Percentiles rank a stretch among this genome's conserved stretches.
Evolutionary conservation across 2,797 vertebrate species (phyloP).

Genomic region (Notolepis coatsorum): DNA sequence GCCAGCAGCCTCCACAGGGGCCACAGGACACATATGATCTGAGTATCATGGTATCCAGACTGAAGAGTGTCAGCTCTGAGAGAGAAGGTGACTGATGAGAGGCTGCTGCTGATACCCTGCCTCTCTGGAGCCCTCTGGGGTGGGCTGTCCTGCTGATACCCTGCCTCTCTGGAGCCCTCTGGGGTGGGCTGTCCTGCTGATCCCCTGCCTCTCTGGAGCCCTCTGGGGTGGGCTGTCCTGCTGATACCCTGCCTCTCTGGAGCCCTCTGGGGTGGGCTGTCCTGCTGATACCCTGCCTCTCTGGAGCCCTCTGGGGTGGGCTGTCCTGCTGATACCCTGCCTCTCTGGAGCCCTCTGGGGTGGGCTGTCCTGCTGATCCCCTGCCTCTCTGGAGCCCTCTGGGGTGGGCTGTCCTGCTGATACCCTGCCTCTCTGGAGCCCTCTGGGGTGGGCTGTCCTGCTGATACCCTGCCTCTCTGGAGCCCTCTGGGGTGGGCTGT

Average conservation of each 20-base stretch:
- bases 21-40: constrained; percentile 32
- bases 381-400: neutral
- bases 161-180: neutral
- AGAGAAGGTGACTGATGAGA: constrained; percentile 32
- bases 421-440: no score
- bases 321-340: neutral
- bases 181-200: neutral
- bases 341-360: neutral
- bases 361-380: neutral
- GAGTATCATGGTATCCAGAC: constrained; percentile 26
- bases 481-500: neutral
- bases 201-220: no score
- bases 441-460: neutral
- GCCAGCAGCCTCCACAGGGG: constrained; percentile 25
- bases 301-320: neutral
- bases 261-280: neutral
- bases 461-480: no score
- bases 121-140: neutral
- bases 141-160: neutral
- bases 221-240: neutral
- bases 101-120: constrained; percentile 28
- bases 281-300: no score
- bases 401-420: neutral
- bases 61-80: constrained; percentile 21
- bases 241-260: no score